Base-by-base conservation (phyloP, 2,797 vertebrate genomes). In the Trematocara caparti region DNA sequence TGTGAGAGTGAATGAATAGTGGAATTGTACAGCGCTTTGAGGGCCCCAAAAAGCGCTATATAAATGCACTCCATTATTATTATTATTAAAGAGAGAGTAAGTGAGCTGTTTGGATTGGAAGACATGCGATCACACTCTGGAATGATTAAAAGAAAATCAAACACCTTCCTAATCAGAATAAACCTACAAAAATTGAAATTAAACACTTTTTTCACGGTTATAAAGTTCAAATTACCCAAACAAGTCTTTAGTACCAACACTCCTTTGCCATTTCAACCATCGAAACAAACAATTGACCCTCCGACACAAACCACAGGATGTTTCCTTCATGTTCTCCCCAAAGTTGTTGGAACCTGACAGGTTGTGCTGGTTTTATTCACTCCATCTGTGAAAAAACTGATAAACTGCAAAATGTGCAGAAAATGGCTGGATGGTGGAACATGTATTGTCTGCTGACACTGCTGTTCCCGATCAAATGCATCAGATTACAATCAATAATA, bases 311-410 rank as follows among this genome's bases (percentile, higher is more conserved):
- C 74, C 80, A 72, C 66, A 83, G 59, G 17, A 59, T 76, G 75
- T 53, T 71, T 66, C 69, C 77, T 82, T 77, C 19, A 73, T 49
- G 76, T 81, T 80, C 73, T 86, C 50, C 76, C 55, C 75, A 86
- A 90, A 57, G 45, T 55, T 53, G 64, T 74, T 72, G 36, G 47
- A 57, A 34, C 13, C 40, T 50, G 36, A 79, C 34, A 32, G 4
- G 12, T 12, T 32, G 8, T 15, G 32, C 66, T 79, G 74, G 30
- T 38, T 6, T 47, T 4, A 24, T 49, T 57, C 21, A 5, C 38
- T 78, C 38, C 9, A 53, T 51, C 27, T 71, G 64, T 50, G 4
- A 43, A 11, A 5, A 5, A 59, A 71, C 1, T 0, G 1, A 71
- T 50, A n/a, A 55, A 55, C 14, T 6, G 14, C 10, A 38, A 38